Conservation (phyloP, 2,113 vertebrate species). For the Megaceryle maxima region DNA sequence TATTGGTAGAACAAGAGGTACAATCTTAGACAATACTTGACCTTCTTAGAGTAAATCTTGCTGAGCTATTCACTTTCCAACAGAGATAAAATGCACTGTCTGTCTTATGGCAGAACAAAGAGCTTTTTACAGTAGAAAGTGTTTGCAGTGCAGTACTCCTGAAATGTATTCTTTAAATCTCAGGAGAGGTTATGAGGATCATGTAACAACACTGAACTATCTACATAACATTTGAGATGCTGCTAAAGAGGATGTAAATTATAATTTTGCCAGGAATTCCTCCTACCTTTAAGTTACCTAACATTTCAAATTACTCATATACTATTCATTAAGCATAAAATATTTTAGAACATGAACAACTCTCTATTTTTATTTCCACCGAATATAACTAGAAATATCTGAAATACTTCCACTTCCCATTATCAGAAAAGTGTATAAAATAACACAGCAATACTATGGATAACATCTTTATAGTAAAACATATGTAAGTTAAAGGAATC, state of each 20-base stretch:
- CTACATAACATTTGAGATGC: background rate
- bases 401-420: background rate
- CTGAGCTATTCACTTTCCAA: background rate
- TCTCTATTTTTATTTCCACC: background rate
- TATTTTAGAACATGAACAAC: background rate
- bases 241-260: background rate
- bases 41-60: background rate
- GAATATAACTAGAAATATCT: background rate
- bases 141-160: background rate
- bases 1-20: background rate
- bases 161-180: background rate
- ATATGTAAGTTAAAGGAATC: background rate
- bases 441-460: background rate
- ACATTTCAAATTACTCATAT: background rate
- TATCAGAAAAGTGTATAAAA: background rate
- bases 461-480: background rate
- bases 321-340: background rate
- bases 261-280: background rate
- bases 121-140: background rate
- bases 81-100: background rate
- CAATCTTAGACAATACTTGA: background rate
- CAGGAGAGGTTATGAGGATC: background rate
- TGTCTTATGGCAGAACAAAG: background rate
- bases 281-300: background rate
- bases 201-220: background rate